A percentile compares a stretch with the other conserved stretches of the same genome.
phyloP scores from a whole-genome alignment of 2,888 invertebrate genomes.

The Leucozona laternaria region DNA sequence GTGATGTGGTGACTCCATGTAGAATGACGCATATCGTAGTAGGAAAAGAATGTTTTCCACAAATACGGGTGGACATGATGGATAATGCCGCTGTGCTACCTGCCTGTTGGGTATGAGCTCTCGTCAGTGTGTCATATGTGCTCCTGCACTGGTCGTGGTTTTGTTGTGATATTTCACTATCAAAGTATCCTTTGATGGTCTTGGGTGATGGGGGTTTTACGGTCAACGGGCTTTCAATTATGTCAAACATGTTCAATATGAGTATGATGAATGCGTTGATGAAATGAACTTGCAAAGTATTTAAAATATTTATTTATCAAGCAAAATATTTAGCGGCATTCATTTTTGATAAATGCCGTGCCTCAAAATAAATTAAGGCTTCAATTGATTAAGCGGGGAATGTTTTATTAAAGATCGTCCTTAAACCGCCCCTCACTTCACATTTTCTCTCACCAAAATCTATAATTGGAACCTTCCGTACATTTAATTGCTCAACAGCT shows the following conservation, averaged over 20 bases:
- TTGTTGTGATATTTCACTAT: slow-evolving; percentile 54
- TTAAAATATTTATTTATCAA: not conserved
- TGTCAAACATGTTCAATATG: slow-evolving; percentile 44
- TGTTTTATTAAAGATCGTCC: not conserved
- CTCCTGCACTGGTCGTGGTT: slow-evolving; percentile 20
- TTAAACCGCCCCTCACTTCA: not conserved
- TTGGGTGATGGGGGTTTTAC: slow-evolving; percentile 24
- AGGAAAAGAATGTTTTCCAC: slow-evolving; percentile 17
- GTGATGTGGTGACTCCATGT: slow-evolving; percentile 51
- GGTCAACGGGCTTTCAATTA: slow-evolving; percentile 58
- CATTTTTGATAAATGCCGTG: not conserved
- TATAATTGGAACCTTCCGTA: not conserved
- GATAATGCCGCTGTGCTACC: not conserved
- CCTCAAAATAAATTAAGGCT: not conserved
- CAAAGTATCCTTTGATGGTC: slow-evolving; percentile 40
- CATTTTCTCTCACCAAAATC: not conserved
- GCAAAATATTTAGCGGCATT: too few species aligned
- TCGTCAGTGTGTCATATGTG: not conserved
- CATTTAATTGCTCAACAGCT: not conserved
- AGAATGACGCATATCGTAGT: slow-evolving; percentile 58
- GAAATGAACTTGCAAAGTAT: not conserved
- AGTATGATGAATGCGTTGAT: slow-evolving; percentile 28
- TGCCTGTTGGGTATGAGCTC: slow-evolving; percentile 42
- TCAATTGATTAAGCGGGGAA: not conserved
- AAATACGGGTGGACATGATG: slow-evolving; percentile 12